These are phyloP conservation scores for Colaptes auratus DNA, from an alignment of 2,113 vertebrate genomes.

Conservation along the genomic window DNA sequence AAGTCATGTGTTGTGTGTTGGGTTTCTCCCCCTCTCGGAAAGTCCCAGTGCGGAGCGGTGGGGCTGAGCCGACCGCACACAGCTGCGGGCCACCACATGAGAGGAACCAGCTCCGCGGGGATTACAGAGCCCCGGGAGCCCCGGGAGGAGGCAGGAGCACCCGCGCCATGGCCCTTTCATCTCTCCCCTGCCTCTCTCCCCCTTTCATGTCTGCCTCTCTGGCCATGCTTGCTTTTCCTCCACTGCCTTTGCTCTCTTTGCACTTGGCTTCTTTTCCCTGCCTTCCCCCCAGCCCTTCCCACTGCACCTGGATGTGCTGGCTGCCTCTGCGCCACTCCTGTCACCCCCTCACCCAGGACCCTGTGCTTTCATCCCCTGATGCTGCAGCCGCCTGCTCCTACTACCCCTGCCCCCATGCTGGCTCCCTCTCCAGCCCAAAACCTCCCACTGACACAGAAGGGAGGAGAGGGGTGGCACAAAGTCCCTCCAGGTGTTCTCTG, in stretches of 20 bases:
- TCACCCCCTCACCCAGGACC: neutral
- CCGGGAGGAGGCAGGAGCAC: conserved; percentile 64
- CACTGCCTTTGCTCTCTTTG: conserved; percentile 58
- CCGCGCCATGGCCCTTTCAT: conserved; percentile 47
- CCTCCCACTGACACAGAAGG: neutral
- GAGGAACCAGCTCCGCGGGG: conserved; percentile 62
- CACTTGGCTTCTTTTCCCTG: conserved; percentile 59
- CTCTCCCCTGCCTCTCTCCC: conserved; percentile 61
- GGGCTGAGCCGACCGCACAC: conserved; percentile 78
- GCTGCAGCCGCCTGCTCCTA: neutral
- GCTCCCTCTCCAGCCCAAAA: neutral
- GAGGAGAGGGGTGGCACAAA: neutral
- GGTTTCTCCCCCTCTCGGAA: conserved; percentile 70
- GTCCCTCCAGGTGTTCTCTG: neutral
- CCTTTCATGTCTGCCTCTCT: conserved; percentile 66
- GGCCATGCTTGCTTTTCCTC: conserved; percentile 50
- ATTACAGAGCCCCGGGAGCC: conserved; percentile 66
- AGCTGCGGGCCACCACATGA: conserved; percentile 84
- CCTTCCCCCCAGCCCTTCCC: conserved; percentile 28
- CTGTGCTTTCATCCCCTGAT: conserved; percentile 17
- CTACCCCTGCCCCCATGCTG: neutral
- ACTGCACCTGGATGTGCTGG: conserved; percentile 56
- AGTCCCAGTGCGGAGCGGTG: conserved; percentile 67
- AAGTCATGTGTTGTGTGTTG: conserved; percentile 68
- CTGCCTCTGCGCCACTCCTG: conserved; percentile 4